Base-by-base conservation (phyloP, 1,140 invertebrate species). In the Propsilocerus akamusi region DNA sequence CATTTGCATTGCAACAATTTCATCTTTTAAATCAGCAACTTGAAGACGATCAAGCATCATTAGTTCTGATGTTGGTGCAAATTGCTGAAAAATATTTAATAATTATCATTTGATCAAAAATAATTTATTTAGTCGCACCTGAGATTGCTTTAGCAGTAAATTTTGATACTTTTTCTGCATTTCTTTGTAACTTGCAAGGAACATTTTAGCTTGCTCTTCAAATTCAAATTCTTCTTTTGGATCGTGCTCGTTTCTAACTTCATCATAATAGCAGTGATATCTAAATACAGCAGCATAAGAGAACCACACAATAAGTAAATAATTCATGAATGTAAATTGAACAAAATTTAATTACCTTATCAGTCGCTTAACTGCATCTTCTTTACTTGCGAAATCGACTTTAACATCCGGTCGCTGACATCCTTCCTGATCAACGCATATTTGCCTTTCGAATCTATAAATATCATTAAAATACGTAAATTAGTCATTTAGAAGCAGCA, bases 251-350 rank as follows among this genome's bases (percentile, higher is more conserved):
- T 73, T 75, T 20, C 78, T 67, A 37, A 78, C 73, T 49, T 75
- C 72, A 53, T 85, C 78, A 58, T 84, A 75, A 56, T 80, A 80
- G 49, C 86, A 83, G 65, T 92, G 88, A 67, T 88, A 91, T 49
- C 63, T 65, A n/a, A 8, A 55, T 30, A n/a, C 22, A 26, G 49
- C 10, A 48, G 2, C 22, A 53, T 30, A 32, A 34, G n/a, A 37
- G 12, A 12, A 8, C 14, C 10, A 8, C 3, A n/a, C 8, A 47
- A 22, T 22, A 20, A 46, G n/a, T 46, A 46, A 3, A 46, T 28
- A 49, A 49, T 32, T 12, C 34, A 47, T 14, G 5, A 51, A 25
- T 30, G 34, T 17, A 5, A n/a, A 23, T 34, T 34, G 7, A 20
- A 6, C 11, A 26, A 25, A 12, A 47, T 32, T 7, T 10, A 17